These are phyloP conservation scores for Hippocampus mohnikei DNA, from an alignment of 2,113 vertebrate species.

Conservation along the genomic window DNA sequence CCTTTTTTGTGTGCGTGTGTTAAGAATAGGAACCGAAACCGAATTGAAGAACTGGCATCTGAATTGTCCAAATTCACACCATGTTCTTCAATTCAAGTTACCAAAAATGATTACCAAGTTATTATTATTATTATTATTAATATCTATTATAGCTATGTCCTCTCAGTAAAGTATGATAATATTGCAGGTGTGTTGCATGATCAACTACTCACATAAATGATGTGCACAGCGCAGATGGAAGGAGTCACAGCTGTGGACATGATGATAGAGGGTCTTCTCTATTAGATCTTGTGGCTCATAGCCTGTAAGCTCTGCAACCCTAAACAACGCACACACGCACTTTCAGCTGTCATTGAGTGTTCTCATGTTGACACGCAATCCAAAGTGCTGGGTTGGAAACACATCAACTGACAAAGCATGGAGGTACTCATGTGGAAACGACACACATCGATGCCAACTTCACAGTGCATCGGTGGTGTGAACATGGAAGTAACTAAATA, in stretches of 20 bases:
- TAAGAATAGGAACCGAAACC: too few relatives aligned
- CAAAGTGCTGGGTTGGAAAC: conserved; percentile 1
- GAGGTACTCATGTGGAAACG: not conserved
- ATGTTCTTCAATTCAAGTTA: too few relatives aligned
- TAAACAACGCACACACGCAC: conserved; percentile 52
- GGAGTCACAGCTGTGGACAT: conserved; percentile 95
- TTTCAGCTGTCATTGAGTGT: conserved; percentile 6
- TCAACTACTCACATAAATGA: conserved; percentile 86
- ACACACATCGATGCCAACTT: not conserved
- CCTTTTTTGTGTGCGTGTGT: too few relatives aligned
- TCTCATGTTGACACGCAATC: conserved; percentile 5
- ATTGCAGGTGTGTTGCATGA: not conserved
- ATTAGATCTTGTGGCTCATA: conserved; percentile 98
- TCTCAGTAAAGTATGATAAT: not conserved
- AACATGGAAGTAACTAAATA: not conserved
- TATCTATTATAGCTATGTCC: not conserved
- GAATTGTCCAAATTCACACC: too few relatives aligned
- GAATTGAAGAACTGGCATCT: too few relatives aligned
- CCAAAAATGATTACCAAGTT: not conserved
- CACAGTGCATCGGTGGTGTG: too few relatives aligned
- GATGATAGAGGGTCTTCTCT: conserved; percentile 97
- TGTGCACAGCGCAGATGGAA: conserved; percentile 96
- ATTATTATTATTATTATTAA: too few relatives aligned
- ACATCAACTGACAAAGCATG: not conserved
- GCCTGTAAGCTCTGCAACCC: conserved; percentile 95